Evolutionary conservation across 2,888 invertebrate species (phyloP).

Genomic region (Amphimallon solstitiale): DNA sequence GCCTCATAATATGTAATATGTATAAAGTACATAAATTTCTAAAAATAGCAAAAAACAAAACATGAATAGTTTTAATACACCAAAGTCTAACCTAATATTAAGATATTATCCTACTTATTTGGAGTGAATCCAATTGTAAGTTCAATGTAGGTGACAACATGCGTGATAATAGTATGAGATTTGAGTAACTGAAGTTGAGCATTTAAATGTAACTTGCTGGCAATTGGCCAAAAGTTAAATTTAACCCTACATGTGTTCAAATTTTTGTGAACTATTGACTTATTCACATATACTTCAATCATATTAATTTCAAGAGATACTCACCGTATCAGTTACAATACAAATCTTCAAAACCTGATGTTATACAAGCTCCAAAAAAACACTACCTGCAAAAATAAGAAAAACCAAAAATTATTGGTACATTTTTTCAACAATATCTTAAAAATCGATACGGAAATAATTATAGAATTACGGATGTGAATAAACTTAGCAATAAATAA

Average conservation of each 20-base stretch:
- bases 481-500: constrained; percentile 8
- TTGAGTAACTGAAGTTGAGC: constrained; percentile 40
- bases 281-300: constrained; percentile 26
- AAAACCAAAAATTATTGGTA: neutral
- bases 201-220: constrained; percentile 45
- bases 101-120: constrained; percentile 24
- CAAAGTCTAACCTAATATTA: constrained; percentile 32
- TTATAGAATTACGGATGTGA: neutral
- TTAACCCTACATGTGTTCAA: constrained; percentile 55
- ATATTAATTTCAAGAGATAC: constrained; percentile 42
- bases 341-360: constrained; percentile 52
- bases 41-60: constrained; percentile 26
- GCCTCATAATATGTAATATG: no score
- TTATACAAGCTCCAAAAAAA: constrained; percentile 44
- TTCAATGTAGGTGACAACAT: constrained; percentile 42
- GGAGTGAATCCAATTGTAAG: constrained; percentile 38
- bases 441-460: constrained; percentile 1
- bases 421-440: neutral
- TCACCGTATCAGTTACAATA: constrained; percentile 54
- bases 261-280: constrained; percentile 38
- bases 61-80: constrained; percentile 6
- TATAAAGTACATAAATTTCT: constrained; percentile 17
- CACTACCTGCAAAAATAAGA: constrained; percentile 33
- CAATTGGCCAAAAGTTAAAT: constrained; percentile 56
- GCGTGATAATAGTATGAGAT: constrained; percentile 29